Conservation (phyloP, 35 echinoderm and acorn worm genomes). For the Apostichopus parvimensis region DNA sequence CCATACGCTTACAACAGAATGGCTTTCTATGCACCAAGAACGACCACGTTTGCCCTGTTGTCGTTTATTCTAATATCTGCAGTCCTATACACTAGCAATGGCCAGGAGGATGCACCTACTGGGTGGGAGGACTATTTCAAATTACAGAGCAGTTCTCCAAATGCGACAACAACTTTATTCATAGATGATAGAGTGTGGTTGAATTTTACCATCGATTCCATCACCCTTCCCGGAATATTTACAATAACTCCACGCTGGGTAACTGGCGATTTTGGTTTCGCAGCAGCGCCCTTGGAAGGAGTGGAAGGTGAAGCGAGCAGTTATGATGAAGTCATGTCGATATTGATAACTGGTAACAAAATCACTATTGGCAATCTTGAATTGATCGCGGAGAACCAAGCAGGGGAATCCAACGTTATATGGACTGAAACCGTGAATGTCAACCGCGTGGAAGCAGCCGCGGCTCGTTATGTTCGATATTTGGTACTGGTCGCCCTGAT, state of each 20-base stretch:
- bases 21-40: neutral
- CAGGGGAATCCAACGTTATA: neutral
- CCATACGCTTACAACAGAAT: neutral
- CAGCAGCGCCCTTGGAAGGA: neutral
- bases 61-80: neutral
- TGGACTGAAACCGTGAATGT: constrained; percentile 22
- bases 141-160: neutral
- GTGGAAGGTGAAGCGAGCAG: neutral
- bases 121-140: neutral
- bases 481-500: constrained; percentile 22
- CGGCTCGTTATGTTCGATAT: neutral
- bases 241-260: neutral
- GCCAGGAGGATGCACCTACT: neutral
- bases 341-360: neutral
- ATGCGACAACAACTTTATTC: neutral
- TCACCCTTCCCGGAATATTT: neutral
- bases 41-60: neutral
- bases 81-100: neutral
- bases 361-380: neutral
- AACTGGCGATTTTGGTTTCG: neutral
- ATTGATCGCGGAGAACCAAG: neutral
- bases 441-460: neutral
- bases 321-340: neutral
- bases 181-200: constrained; percentile 13
- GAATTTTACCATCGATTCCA: constrained; percentile 15